phyloP scores from a whole-genome alignment of 37 sponge, comb jelly and placozoan genomes.

The Dysidea cf. avara region DNA sequence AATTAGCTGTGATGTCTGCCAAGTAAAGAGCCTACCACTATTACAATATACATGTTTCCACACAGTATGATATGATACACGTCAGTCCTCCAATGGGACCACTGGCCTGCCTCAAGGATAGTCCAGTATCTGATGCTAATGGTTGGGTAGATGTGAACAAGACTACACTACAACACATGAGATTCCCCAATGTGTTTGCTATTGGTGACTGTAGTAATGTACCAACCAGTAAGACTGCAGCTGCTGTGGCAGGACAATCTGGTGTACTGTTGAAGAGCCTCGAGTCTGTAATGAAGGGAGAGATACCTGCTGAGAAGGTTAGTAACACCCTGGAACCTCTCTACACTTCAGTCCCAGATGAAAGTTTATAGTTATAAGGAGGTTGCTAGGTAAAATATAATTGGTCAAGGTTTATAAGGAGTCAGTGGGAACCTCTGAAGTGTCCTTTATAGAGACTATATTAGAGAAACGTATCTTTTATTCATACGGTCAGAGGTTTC shows the following conservation, averaged over 20 bases:
- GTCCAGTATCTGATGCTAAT: slow-evolving; percentile 58
- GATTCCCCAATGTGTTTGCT: slow-evolving; percentile 79
- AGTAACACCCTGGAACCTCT: too few relatives aligned
- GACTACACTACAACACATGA: slow-evolving; percentile 78
- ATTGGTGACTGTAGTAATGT: slow-evolving; percentile 90
- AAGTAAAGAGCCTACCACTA: too few relatives aligned
- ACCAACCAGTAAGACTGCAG: slow-evolving; percentile 88
- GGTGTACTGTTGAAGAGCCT: slow-evolving; percentile 68
- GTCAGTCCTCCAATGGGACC: slow-evolving; percentile 87
- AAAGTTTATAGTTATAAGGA: too few relatives aligned
- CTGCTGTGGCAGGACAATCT: slow-evolving; percentile 83
- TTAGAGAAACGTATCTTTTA: too few relatives aligned
- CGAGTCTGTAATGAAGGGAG: slow-evolving; percentile 64
- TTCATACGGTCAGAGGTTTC: too few relatives aligned
- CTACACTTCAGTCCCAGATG: too few relatives aligned
- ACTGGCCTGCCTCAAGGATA: slow-evolving; percentile 59
- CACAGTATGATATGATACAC: slow-evolving; percentile 83
- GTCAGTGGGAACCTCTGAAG: too few relatives aligned
- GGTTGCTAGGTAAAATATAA: not conserved
- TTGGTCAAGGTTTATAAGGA: not conserved
- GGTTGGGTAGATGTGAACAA: slow-evolving; percentile 92
- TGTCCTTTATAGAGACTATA: too few relatives aligned
- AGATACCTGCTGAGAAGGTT: slow-evolving; percentile 20
- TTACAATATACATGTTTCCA: too few relatives aligned
- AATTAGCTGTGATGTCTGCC: too few relatives aligned